Evolutionary conservation across 2,888 invertebrate species (phyloP).

Genomic region (Hetaerina titia): DNA sequence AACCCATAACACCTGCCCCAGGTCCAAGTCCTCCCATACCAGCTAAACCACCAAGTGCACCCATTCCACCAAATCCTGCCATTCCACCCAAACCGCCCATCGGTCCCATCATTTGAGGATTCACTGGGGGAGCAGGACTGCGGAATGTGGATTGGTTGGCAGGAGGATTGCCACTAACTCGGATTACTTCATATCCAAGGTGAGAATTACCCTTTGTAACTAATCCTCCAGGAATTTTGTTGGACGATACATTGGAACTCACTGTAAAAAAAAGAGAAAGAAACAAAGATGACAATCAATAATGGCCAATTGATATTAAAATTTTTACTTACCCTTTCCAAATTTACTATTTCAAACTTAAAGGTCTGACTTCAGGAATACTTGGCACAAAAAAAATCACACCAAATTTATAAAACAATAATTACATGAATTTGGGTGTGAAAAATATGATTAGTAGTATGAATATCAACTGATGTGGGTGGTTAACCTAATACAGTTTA

Average conservation of each 20-base stretch:
- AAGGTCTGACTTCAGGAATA: too few species aligned
- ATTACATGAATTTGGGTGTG: too few species aligned
- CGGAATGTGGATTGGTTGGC: constrained; percentile 69
- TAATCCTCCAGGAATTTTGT: constrained; percentile 78
- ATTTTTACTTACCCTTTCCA: too few species aligned
- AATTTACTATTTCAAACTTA: too few species aligned
- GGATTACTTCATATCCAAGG: constrained; percentile 81
- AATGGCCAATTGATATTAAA: too few species aligned
- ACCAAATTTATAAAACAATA: too few species aligned
- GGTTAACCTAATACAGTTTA: too few species aligned
- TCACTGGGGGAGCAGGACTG: constrained; percentile 22
- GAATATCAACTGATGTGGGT: too few species aligned
- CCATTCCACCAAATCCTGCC: constrained; percentile 73
- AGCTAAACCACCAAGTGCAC: neutral
- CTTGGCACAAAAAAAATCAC: too few species aligned
- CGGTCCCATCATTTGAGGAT: constrained; percentile 69
- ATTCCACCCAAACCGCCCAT: constrained; percentile 76
- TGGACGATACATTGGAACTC: constrained; percentile 71
- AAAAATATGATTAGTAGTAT: too few species aligned
- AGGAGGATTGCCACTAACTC: constrained; percentile 76
- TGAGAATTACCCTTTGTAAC: constrained; percentile 77
- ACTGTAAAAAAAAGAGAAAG: constrained; percentile 42
- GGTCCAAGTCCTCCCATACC: constrained; percentile 49
- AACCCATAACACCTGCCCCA: constrained; percentile 29
- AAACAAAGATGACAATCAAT: neutral